Conservation (phyloP, 2,888 invertebrate species). For the Junonia oenone region DNA sequence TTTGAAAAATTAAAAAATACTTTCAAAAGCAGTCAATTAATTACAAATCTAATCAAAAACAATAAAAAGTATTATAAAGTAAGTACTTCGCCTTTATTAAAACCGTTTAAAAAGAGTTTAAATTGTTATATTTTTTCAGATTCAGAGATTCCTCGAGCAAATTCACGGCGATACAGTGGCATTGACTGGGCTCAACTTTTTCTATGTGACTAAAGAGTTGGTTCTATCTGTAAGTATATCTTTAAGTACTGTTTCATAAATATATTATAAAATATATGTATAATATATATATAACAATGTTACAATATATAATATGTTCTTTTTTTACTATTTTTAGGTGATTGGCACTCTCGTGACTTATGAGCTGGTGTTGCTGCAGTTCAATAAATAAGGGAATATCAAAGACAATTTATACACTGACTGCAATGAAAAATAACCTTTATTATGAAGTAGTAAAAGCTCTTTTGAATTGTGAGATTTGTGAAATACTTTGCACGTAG, state of each 20-base stretch:
- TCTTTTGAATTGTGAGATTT: too few relatives aligned
- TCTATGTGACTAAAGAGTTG: constrained; percentile 76
- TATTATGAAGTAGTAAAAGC: too few relatives aligned
- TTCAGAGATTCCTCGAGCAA: constrained; percentile 80
- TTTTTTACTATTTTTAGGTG: background rate
- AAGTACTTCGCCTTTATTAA: too few relatives aligned
- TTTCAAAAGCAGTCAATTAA: too few relatives aligned
- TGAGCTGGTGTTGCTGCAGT: background rate
- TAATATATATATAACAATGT: background rate
- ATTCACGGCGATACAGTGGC: constrained; percentile 80
- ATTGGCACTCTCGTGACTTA: background rate
- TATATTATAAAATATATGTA: background rate
- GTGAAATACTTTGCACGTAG: too few relatives aligned
- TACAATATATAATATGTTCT: background rate
- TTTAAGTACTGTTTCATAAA: background rate
- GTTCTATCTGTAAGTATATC: constrained; percentile 69
- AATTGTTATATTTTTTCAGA: constrained; percentile 64
- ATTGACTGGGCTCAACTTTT: constrained; percentile 80
- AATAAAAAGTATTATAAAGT: too few relatives aligned
- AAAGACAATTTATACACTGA: background rate
- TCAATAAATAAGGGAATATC: background rate
- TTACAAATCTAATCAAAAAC: too few relatives aligned
- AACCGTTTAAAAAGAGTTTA: too few relatives aligned
- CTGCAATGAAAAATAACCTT: too few relatives aligned
- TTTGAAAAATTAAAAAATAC: too few relatives aligned